Percentiles rank a stretch among this genome's conserved stretches.
These are phyloP conservation scores for Urocitellus parryii DNA, from an alignment of 2,113 vertebrate species.

Conservation along the genomic window DNA sequence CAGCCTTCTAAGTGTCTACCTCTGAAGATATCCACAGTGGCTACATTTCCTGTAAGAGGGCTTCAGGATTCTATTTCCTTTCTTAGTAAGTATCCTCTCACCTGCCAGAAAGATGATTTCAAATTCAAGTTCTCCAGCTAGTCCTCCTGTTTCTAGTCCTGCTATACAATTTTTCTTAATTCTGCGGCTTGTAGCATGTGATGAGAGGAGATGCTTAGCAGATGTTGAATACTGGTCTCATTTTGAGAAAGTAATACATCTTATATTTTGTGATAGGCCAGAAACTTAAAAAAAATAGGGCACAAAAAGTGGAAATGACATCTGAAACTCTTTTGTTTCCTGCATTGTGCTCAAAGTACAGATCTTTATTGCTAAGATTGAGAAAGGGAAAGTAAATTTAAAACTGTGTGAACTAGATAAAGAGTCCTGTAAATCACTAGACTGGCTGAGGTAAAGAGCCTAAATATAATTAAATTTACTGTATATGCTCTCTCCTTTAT, in stretches of 20 bases:
- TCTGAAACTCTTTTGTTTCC: neutral
- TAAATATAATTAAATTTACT: neutral
- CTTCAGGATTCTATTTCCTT: neutral
- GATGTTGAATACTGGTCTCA: neutral
- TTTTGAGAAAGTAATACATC: neutral
- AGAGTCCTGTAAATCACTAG: neutral
- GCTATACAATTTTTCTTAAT: neutral
- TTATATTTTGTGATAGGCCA: neutral
- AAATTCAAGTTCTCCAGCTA: neutral
- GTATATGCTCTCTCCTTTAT: neutral
- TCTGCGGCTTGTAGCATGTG: neutral
- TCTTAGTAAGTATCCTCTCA: neutral
- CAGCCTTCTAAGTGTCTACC: neutral
- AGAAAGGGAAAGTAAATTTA: neutral
- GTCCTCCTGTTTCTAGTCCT: neutral
- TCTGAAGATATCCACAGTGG: neutral
- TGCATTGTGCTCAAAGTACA: neutral
- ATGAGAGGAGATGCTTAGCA: neutral
- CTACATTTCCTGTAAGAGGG: neutral
- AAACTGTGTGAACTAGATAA: constrained; percentile 10
- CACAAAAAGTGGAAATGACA: neutral
- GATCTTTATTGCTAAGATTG: neutral
- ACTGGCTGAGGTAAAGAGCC: neutral
- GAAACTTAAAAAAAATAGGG: neutral
- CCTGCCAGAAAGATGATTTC: neutral